A percentile compares a stretch with the other conserved stretches of the same genome.
Evolutionary conservation across 2,888 invertebrate genomes (phyloP).

Genomic region (Theristus sp.): DNA sequence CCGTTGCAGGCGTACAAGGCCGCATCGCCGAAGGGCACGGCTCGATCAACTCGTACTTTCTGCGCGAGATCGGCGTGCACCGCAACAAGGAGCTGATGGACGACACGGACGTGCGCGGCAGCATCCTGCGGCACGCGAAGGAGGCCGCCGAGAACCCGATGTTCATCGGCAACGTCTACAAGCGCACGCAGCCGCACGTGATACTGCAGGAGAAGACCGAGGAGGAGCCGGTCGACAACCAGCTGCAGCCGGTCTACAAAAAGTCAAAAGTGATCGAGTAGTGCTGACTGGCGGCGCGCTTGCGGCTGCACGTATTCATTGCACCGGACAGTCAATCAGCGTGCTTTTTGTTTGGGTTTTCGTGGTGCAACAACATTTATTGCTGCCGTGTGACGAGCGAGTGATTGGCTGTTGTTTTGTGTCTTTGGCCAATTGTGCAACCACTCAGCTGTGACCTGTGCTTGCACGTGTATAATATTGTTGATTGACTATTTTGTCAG

Average conservation of each 20-base stretch:
- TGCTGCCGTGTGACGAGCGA: too few relatives aligned
- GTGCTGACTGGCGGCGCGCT: too few relatives aligned
- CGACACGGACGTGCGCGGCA: conserved; percentile 22
- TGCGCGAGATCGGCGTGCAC: conserved; percentile 66
- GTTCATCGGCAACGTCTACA: conserved; percentile 19
- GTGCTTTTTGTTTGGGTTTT: too few relatives aligned
- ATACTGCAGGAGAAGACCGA: conserved; percentile 19
- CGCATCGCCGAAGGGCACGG: conserved; percentile 34
- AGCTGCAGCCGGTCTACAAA: background rate
- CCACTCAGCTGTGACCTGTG: too few relatives aligned
- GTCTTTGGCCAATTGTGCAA: too few relatives aligned
- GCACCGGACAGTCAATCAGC: too few relatives aligned
- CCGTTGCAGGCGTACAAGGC: background rate
- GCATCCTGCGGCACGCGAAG: conserved; percentile 25
- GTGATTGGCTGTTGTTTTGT: too few relatives aligned
- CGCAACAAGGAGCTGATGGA: conserved; percentile 20
- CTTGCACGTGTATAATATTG: too few relatives aligned
- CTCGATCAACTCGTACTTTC: conserved; percentile 85
- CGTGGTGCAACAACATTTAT: too few relatives aligned
- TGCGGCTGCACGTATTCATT: too few relatives aligned
- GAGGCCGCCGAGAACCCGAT: conserved; percentile 22
- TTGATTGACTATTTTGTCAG: too few relatives aligned
- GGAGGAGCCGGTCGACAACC: background rate
- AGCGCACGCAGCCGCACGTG: conserved; percentile 19
- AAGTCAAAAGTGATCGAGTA: background rate